These are phyloP conservation scores for Euplagia quadripunctaria DNA, from an alignment of 2,888 invertebrate genomes.

Conservation along the genomic window DNA sequence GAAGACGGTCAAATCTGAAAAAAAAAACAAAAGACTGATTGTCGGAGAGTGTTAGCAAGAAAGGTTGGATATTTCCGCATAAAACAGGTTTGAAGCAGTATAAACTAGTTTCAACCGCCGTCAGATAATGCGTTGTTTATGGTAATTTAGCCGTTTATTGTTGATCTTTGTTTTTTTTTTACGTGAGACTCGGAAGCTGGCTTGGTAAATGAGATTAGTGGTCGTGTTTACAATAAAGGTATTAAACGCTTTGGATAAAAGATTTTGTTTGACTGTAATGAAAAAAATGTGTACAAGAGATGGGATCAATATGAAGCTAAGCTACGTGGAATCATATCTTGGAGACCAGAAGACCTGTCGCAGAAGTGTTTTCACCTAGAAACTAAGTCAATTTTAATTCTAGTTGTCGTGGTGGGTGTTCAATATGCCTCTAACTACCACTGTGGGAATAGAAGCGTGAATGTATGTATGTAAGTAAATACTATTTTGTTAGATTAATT, in stretches of 20 bases:
- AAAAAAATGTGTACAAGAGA: background rate
- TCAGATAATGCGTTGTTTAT: conserved; percentile 84
- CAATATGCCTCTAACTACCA: too few relatives aligned
- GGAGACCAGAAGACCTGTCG: background rate
- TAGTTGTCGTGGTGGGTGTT: too few relatives aligned
- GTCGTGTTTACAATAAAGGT: conserved; percentile 58
- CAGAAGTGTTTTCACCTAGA: background rate
- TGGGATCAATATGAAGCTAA: background rate
- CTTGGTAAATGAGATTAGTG: conserved; percentile 73
- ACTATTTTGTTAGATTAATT: too few relatives aligned
- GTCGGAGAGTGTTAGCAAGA: conserved; percentile 76
- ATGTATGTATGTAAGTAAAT: too few relatives aligned
- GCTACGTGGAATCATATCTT: background rate
- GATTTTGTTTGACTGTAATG: background rate
- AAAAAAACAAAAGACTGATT: conserved; percentile 73
- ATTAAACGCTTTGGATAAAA: conserved; percentile 49
- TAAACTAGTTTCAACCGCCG: conserved; percentile 75
- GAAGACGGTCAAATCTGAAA: conserved; percentile 68
- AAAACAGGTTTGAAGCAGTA: conserved; percentile 67
- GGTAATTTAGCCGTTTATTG: conserved; percentile 84
- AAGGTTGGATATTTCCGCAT: conserved; percentile 79
- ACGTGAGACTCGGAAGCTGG: conserved; percentile 77
- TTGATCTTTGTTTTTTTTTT: conserved; percentile 64
- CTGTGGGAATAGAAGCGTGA: too few relatives aligned
- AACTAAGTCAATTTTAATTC: background rate